phyloP scores from a whole-genome alignment of 2,113 vertebrate genomes.

The Sebastes fasciatus region DNA sequence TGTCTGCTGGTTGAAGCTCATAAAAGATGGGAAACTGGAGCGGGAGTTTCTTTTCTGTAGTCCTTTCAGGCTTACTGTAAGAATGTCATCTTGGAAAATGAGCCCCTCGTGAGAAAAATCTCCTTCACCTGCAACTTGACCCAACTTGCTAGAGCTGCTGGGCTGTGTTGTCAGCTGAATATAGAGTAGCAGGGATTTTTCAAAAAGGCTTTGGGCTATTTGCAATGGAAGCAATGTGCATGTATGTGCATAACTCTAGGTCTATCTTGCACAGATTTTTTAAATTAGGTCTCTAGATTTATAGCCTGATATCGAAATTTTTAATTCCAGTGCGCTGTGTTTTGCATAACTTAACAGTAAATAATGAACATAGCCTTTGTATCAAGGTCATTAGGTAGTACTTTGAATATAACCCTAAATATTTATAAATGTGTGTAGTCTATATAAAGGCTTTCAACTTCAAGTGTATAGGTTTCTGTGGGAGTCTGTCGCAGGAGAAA shows the following conservation, averaged over 20 bases:
- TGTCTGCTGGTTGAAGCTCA: background rate
- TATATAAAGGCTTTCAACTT: slow-evolving; percentile 27
- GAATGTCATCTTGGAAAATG: slow-evolving; percentile 40
- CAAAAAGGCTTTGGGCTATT: slow-evolving; percentile 11
- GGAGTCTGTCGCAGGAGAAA: slow-evolving; percentile 21
- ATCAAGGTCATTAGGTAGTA: background rate
- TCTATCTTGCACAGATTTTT: background rate
- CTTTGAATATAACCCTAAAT: slow-evolving; percentile 26
- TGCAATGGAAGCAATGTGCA: slow-evolving; percentile 5
- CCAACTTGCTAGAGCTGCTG: slow-evolving; percentile 28
- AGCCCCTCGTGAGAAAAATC: slow-evolving; percentile 29
- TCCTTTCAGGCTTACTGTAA: slow-evolving; percentile 2
- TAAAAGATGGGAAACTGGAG: slow-evolving; percentile 6
- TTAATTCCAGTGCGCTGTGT: background rate
- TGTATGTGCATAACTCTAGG: background rate
- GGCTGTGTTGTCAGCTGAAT: slow-evolving; percentile 41
- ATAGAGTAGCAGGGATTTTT: slow-evolving; percentile 25
- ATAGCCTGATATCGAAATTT: slow-evolving; percentile 1
- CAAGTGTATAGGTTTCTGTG: slow-evolving; percentile 26
- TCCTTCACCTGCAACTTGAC: slow-evolving; percentile 55
- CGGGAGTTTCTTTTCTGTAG: slow-evolving; percentile 5
- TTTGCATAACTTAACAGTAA: slow-evolving; percentile 6
- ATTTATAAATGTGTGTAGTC: slow-evolving; percentile 31
- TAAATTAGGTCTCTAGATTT: background rate
- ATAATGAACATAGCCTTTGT: slow-evolving; percentile 1